Evolutionary conservation across 2,113 vertebrate species (phyloP).

Genomic region (Pica pica): DNA sequence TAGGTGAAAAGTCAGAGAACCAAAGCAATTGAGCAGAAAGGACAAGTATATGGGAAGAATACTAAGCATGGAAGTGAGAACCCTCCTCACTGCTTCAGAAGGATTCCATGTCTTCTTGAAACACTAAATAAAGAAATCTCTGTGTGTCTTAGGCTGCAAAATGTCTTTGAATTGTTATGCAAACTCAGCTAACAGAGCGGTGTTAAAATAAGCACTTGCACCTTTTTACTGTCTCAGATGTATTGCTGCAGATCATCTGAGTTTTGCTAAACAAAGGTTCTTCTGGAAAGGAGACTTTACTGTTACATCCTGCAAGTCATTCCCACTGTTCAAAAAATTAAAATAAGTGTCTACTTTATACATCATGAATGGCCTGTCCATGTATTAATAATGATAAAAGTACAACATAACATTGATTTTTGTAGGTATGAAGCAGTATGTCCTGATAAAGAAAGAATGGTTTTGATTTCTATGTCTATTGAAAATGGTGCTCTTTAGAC

Average conservation of each 20-base stretch:
- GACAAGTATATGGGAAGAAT: background rate
- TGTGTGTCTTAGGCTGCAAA: background rate
- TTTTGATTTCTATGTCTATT: background rate
- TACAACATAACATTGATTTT: background rate
- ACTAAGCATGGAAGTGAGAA: background rate
- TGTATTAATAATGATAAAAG: background rate
- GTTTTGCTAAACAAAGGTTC: background rate
- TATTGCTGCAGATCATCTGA: background rate
- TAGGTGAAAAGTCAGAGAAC: background rate
- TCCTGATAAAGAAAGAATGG: background rate
- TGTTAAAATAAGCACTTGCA: background rate
- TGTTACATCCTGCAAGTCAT: background rate
- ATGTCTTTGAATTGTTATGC: background rate
- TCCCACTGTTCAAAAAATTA: background rate
- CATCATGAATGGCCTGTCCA: background rate
- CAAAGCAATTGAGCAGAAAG: background rate
- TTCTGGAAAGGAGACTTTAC: background rate
- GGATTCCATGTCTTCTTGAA: background rate
- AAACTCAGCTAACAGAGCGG: background rate
- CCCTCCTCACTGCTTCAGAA: background rate
- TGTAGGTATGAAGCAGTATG: background rate
- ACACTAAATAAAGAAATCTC: background rate
- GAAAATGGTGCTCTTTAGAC: background rate
- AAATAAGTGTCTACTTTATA: background rate
- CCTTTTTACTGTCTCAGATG: background rate